phyloP scores from a whole-genome alignment of 2,797 vertebrate species.

The Mareca strepera region DNA sequence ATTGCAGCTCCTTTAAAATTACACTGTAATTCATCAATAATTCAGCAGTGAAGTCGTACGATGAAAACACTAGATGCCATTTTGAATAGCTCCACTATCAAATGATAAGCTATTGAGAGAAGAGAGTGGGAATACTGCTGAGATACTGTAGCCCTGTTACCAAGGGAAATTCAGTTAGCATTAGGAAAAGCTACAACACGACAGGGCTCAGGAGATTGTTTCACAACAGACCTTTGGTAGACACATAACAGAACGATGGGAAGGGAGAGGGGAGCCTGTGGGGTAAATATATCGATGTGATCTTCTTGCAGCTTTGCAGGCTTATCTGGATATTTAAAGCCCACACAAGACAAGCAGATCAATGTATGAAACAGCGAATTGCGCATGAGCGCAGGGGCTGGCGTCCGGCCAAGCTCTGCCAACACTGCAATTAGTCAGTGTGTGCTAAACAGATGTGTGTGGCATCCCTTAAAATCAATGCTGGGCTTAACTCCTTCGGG shows the following conservation, averaged over 20 bases:
- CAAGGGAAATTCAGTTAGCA: neutral
- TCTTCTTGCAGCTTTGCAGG: conserved; percentile 49
- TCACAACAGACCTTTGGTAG: conserved; percentile 43
- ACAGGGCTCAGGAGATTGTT: conserved; percentile 4
- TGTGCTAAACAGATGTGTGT: conserved; percentile 12
- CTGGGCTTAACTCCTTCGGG: neutral
- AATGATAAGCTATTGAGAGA: conserved; percentile 23
- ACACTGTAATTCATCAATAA: conserved; percentile 52
- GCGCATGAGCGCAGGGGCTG: conserved; percentile 3
- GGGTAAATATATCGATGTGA: conserved; percentile 49
- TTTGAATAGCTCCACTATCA: conserved; percentile 44
- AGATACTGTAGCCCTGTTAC: neutral
- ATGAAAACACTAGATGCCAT: conserved; percentile 49
- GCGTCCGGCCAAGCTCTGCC: neutral
- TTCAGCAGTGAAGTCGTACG: neutral
- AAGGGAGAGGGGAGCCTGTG: conserved; percentile 42
- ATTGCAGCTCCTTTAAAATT: conserved; percentile 52
- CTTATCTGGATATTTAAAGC: conserved; percentile 43
- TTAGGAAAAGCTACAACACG: neutral
- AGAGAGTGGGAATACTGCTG: conserved; percentile 13
- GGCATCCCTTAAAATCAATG: neutral
- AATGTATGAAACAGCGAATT: neutral
- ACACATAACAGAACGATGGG: neutral
- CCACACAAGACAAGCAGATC: conserved; percentile 25
- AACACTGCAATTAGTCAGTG: neutral